A percentile compares a stretch with the other conserved stretches of the same genome.
These are phyloP conservation scores for Ostrea edulis DNA, from an alignment of 1,140 invertebrate species.

Conservation along the genomic window DNA sequence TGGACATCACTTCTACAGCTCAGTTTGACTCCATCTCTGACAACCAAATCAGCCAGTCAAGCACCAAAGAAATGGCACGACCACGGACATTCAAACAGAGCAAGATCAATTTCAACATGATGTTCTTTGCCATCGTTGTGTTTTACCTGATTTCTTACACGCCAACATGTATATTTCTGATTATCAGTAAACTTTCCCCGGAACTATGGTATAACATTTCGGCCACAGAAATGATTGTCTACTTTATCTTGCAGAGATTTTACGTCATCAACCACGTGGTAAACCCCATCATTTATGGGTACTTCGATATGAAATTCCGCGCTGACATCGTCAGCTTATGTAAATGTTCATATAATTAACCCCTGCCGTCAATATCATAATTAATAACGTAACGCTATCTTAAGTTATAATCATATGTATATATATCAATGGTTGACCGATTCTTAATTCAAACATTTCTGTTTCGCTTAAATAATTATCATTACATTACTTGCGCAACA, in stretches of 20 bases:
- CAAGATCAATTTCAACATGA: slow-evolving; percentile 9
- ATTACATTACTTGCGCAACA: not conserved
- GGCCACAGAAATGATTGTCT: not conserved
- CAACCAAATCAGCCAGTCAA: not conserved
- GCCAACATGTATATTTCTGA: slow-evolving; percentile 33
- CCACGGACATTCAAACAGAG: not conserved
- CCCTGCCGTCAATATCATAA: too few relatives aligned
- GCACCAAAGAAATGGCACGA: slow-evolving; percentile 5
- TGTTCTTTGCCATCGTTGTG: slow-evolving; percentile 33
- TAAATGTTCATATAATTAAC: slow-evolving; percentile 5
- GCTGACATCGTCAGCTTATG: slow-evolving; percentile 11
- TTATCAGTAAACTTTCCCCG: slow-evolving; percentile 10
- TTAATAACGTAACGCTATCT: too few relatives aligned
- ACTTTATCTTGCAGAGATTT: slow-evolving; percentile 14
- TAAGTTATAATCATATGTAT: too few relatives aligned
- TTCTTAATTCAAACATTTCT: not conserved
- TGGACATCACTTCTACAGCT: not conserved
- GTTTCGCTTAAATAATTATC: not conserved
- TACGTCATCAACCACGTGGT: slow-evolving; percentile 39
- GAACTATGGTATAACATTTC: not conserved
- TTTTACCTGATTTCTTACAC: slow-evolving; percentile 15
- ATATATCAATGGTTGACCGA: not conserved
- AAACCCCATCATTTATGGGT: slow-evolving; percentile 40
- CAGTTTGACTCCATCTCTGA: not conserved
- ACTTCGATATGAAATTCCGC: slow-evolving; percentile 26